phyloP scores from a whole-genome alignment of 2,797 vertebrate genomes.

The Enteromius argenteus region DNA sequence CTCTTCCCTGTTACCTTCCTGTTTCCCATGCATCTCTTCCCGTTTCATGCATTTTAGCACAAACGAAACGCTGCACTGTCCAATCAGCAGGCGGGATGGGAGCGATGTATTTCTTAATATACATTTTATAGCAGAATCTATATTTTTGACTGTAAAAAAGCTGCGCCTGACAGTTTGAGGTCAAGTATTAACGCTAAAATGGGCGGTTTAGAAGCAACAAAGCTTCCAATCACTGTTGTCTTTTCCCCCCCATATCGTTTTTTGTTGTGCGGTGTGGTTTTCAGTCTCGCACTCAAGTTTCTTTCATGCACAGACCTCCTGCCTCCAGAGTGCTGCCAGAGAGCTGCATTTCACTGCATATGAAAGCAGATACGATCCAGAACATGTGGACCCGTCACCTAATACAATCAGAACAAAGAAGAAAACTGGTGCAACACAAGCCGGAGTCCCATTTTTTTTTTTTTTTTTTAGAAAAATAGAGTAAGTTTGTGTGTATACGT shows the following conservation, averaged over 20 bases:
- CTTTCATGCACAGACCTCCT: constrained; percentile 38
- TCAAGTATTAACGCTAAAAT: constrained; percentile 46
- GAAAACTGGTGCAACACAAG: constrained; percentile 28
- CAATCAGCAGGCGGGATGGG: background rate
- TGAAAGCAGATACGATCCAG: constrained; percentile 53
- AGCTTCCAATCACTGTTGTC: constrained; percentile 51
- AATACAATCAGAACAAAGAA: constrained; percentile 49
- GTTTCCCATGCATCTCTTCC: constrained; percentile 25
- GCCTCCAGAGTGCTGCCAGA: constrained; percentile 38
- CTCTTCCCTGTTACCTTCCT: constrained; percentile 9
- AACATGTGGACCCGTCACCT: constrained; percentile 50
- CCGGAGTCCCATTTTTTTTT: background rate
- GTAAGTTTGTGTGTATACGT: constrained; percentile 30
- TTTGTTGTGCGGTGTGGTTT: constrained; percentile 54
- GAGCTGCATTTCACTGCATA: constrained; percentile 51
- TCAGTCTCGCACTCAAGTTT: constrained; percentile 50
- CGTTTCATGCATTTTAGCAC: constrained; percentile 1
- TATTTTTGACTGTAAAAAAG: constrained; percentile 19
- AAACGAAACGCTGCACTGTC: background rate
- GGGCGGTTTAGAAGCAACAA: constrained; percentile 39
- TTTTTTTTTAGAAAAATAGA: constrained; percentile 27
- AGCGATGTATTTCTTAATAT: background rate
- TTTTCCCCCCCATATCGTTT: constrained; percentile 25
- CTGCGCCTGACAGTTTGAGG: constrained; percentile 27
- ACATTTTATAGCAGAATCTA: constrained; percentile 1